A percentile compares a stretch with the other conserved stretches of the same genome.
Conservation (phyloP, 23 tunicate genomes). For the Pegea sp. region DNA sequence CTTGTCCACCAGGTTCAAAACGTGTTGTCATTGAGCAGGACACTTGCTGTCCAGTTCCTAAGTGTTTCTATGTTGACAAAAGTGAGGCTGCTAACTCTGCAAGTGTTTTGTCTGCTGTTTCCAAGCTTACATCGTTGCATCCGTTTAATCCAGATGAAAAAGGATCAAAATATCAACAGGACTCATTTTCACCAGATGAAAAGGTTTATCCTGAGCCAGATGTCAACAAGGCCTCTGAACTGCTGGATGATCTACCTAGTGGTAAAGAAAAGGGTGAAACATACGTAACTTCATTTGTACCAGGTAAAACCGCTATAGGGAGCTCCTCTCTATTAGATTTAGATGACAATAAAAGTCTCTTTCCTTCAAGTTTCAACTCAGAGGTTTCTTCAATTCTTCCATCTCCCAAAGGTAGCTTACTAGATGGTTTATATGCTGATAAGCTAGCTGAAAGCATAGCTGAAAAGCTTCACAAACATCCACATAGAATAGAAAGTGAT, state of each 20-base stretch:
- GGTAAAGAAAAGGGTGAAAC: constrained; percentile 23
- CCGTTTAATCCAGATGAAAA: too few relatives aligned
- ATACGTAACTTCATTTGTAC: constrained; percentile 18
- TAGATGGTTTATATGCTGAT: too few relatives aligned
- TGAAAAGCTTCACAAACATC: not conserved
- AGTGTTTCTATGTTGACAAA: constrained; percentile 25
- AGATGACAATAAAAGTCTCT: too few relatives aligned
- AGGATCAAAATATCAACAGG: too few relatives aligned
- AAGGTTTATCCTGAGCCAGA: not conserved
- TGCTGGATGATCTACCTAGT: not conserved
- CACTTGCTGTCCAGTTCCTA: constrained; percentile 50
- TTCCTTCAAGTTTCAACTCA: too few relatives aligned
- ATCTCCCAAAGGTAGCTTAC: constrained; percentile 1
- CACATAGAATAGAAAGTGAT: too few relatives aligned
- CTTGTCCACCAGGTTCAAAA: constrained; percentile 71
- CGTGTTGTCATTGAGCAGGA: constrained; percentile 47
- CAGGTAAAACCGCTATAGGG: constrained; percentile 36
- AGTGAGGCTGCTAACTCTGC: constrained; percentile 14
- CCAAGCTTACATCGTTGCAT: not conserved
- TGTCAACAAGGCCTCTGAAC: constrained; percentile 1
- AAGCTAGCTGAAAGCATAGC: too few relatives aligned
- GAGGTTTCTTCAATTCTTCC: constrained; percentile 2
- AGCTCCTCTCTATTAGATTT: constrained; percentile 16
- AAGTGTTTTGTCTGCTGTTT: not conserved
- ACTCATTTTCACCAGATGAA: not conserved